Evolutionary conservation across 2,113 vertebrate species (phyloP), one percentile per base, ranked within the genome.

Genomic region (Notothenia rossii): DNA sequence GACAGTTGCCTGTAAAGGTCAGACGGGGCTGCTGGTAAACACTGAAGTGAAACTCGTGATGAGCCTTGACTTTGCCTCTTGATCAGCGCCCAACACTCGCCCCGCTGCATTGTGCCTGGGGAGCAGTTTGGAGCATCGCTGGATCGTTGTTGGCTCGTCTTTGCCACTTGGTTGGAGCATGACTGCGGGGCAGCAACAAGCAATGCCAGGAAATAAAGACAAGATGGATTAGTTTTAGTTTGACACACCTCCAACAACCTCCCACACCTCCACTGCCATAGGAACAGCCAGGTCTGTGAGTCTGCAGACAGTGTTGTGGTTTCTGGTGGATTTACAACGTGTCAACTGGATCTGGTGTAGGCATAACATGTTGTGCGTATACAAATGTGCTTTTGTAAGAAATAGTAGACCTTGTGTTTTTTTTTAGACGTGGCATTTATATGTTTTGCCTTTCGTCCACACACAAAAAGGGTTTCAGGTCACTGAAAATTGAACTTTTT

Each of bases 191-290:
- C 72, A 86, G 86, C 85, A 54, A 51, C 70, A 69, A 64, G 61
- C 72, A 75, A 83, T 62, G 90, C 79, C 88, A 86, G 79, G 74
- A 89, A 72, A 90, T 86, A 87, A 86, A 91, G 82, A 84, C 86
- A 81, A 81, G 83, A 88, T 88, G 88, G 91, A 91, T 90, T 89
- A 86, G 84, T 90, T 84, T 85, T 88, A 91, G 73, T 90, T 75
- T 83, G 80, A 89, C 81, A 84, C 66, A 77, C 71, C 75, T 14
- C 78, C 60, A 75, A 48, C 59, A 64, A 46, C 49, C 59, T 59
- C 55, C 63, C 29, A 66, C 64, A 64, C 62, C 33, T 40, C 70
- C 61, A 36, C 29, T 81, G 25, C 10, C 18, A 66, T 22, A 67
- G 53, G 63, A 22, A 60, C 48, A 83, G 51, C 61, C 64, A 72